Evolutionary conservation across 2,797 vertebrate genomes (phyloP), one percentile per base, ranked within the genome.

Genomic region (Chaunax sp.): DNA sequence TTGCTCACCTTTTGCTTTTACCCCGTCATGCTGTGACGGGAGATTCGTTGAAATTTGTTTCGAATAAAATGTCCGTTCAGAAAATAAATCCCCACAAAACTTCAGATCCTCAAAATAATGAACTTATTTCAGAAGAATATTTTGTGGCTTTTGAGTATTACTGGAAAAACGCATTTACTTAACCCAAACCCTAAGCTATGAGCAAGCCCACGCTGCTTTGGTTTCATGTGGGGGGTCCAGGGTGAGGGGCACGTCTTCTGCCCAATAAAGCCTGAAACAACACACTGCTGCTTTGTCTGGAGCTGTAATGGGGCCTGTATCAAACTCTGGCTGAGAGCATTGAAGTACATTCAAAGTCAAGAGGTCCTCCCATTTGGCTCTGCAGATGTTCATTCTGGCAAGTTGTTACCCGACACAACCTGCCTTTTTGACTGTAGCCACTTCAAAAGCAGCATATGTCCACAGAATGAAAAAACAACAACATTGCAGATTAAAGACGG

Each of bases 301-400:
- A 41, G 65, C 69, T 65, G 78, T 66, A 78, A 87, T 63, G 52
- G 54, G 78, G 63, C 63, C 80, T 66, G 60, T 64, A 77, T 88
- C 82, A 77, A 85, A 87, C 67, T 60, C 83, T 54, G 72, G 64
- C 73, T 78, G 57, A 69, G 43, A 68, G 70, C 63, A 67, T 19
- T 53, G 56, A 65, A 73, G 54, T 65, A 80, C 73, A 83, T 88
- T 87, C 53, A 87, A 78, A 90, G 84, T 69, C 75, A 75, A 68
- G 54, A 46, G 77, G 80, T 83, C 76, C 72, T 92, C 81, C 70
- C 73, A 75, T 88, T 89, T 72, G 82, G 90, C 72, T 65, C 82
- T 83, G 84, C 89, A 93, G 91, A 93, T 93, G 90, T 91, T 90
- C 83, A 88, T 89, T 75, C 83, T 89, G 90, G 89, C 90, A 92